Conservation (phyloP, 2,113 vertebrate genomes). For the Pollimyrus isidori region DNA sequence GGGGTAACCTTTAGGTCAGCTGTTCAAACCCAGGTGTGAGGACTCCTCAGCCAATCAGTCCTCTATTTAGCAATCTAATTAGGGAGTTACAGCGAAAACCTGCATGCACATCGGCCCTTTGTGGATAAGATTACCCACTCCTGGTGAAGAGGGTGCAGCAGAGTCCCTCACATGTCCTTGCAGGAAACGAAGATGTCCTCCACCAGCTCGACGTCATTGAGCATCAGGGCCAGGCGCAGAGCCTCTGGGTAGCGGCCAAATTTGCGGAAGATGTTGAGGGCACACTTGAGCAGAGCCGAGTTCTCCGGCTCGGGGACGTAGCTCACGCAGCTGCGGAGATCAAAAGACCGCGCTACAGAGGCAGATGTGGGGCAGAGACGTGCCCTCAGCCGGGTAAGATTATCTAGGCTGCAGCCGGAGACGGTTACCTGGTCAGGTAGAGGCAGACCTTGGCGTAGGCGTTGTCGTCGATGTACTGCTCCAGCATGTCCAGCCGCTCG, state of each 20-base stretch:
- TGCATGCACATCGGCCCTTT: too few relatives aligned
- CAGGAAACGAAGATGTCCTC: conserved; percentile 98
- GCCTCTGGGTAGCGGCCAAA: conserved; percentile 93
- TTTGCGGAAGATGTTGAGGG: conserved; percentile 90
- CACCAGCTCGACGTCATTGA: conserved; percentile 91
- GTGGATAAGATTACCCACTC: too few relatives aligned
- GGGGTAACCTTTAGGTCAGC: too few relatives aligned
- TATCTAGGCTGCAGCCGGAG: background rate
- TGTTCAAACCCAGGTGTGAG: too few relatives aligned
- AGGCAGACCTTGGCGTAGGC: conserved; percentile 97
- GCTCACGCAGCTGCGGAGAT: conserved; percentile 81
- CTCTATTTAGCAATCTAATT: too few relatives aligned
- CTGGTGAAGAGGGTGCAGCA: background rate
- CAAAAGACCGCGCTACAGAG: background rate
- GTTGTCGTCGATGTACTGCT: conserved; percentile 89
- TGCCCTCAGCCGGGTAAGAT: background rate
- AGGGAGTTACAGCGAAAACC: too few relatives aligned
- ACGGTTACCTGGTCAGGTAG: conserved; percentile 86
- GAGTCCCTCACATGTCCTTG: conserved; percentile 83
- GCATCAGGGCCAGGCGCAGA: conserved; percentile 87
- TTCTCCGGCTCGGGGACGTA: conserved; percentile 96
- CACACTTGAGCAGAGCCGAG: conserved; percentile 84
- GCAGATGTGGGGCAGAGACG: background rate
- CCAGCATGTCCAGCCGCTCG: conserved; percentile 91
- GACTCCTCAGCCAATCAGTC: too few relatives aligned